phyloP scores from a whole-genome alignment of 2,888 invertebrate genomes.

The Drosophila buzzatii region DNA sequence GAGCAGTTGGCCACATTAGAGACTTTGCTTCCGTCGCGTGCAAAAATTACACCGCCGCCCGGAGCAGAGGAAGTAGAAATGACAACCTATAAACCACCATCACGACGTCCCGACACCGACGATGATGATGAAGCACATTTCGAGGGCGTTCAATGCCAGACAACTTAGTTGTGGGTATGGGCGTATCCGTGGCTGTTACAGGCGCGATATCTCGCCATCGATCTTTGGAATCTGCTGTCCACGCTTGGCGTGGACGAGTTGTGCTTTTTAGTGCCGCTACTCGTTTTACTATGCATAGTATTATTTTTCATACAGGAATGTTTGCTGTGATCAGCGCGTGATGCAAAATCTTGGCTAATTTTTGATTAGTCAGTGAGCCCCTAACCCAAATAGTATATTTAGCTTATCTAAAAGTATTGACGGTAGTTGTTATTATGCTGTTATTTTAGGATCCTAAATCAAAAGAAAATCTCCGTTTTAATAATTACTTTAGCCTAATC shows the following conservation, averaged over 20 bases:
- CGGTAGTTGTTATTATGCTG: slow-evolving; percentile 9
- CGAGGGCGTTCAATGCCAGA: slow-evolving; percentile 82
- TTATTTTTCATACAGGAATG: slow-evolving; percentile 75
- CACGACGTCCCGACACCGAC: slow-evolving; percentile 50
- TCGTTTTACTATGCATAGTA: slow-evolving; percentile 74
- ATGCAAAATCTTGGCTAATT: slow-evolving; percentile 44
- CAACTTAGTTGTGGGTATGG: slow-evolving; percentile 72
- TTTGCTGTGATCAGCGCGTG: slow-evolving; percentile 66
- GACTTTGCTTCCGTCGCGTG: slow-evolving; percentile 90
- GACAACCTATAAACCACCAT: slow-evolving; percentile 89
- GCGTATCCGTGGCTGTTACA: slow-evolving; percentile 66
- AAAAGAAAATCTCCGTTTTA: slow-evolving; percentile 18
- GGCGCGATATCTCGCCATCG: slow-evolving; percentile 54
- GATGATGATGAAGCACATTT: slow-evolving; percentile 78
- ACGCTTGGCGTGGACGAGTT: slow-evolving; percentile 65
- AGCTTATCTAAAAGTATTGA: slow-evolving; percentile 52
- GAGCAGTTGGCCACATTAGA: slow-evolving; percentile 90
- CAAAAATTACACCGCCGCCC: slow-evolving; percentile 89
- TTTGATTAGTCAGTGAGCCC: slow-evolving; percentile 12
- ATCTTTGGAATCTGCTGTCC: slow-evolving; percentile 54
- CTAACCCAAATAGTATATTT: slow-evolving; percentile 21
- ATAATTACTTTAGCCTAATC: not conserved
- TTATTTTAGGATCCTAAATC: slow-evolving; percentile 1
- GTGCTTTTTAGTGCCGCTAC: slow-evolving; percentile 71
- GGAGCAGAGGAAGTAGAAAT: slow-evolving; percentile 95